Conservation (phyloP, 1,140 invertebrate genomes). For the Scaptomyza pallida region DNA sequence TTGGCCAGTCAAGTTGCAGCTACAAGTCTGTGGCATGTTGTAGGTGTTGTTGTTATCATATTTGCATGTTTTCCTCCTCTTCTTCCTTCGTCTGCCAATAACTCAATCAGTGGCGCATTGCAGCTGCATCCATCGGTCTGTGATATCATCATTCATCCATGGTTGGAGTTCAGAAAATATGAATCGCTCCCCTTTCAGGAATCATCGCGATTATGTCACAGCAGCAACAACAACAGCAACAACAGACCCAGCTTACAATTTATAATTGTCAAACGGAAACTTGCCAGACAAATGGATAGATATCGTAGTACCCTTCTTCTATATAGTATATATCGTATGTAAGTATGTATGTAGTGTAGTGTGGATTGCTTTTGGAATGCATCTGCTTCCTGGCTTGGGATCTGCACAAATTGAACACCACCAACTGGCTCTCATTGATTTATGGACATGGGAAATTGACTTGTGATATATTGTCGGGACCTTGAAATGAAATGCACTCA, state of each 20-base stretch:
- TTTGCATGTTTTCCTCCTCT: slow-evolving; percentile 48
- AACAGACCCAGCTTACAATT: slow-evolving; percentile 77
- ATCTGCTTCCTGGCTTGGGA: slow-evolving; percentile 13
- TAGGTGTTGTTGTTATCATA: slow-evolving; percentile 77
- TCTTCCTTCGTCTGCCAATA: slow-evolving; percentile 50
- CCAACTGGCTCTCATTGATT: slow-evolving; percentile 55
- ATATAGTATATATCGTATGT: slow-evolving; percentile 6
- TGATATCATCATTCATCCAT: slow-evolving; percentile 73
- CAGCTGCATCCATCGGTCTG: slow-evolving; percentile 45
- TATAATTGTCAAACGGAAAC: slow-evolving; percentile 72
- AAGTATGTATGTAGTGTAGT: not conserved
- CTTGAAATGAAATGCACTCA: slow-evolving; percentile 52
- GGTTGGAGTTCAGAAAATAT: slow-evolving; percentile 53
- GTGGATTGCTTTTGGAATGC: not conserved
- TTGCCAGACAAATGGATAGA: slow-evolving; percentile 72
- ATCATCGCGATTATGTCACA: slow-evolving; percentile 79
- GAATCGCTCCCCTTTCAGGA: slow-evolving; percentile 71
- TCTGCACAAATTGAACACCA: slow-evolving; percentile 59
- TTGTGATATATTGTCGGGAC: slow-evolving; percentile 71
- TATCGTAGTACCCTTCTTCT: slow-evolving; percentile 11
- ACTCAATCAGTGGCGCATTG: slow-evolving; percentile 78
- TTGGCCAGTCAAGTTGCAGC: too few relatives aligned
- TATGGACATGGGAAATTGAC: slow-evolving; percentile 74
- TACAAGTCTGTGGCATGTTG: slow-evolving; percentile 75
- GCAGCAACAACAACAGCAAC: too few relatives aligned